Evolutionary conservation across 2,113 vertebrate species (phyloP), one percentile per base, ranked within the genome.

Genomic region (Leptobrachium leishanense): DNA sequence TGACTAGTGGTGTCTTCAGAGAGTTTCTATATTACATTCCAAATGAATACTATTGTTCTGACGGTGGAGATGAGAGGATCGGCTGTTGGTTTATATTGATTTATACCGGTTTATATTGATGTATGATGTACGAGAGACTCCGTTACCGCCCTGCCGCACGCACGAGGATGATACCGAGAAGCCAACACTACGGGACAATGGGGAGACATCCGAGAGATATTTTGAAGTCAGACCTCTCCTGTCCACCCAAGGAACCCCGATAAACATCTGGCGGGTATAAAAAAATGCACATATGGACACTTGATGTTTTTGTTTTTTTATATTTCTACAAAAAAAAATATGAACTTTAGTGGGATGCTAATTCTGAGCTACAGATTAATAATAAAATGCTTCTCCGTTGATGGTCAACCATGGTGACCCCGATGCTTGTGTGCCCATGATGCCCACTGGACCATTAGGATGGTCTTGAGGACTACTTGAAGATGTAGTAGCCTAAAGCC

Each of bases 291-390:
- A 72, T 43, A 57, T 12, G 41, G 44, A 72, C 77, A 73, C 39
- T 65, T 71, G 57, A 72, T 4, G 84, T 84, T 82, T 46, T 82
- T 86, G 83, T 87, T 86, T 74, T 78, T 31, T 68, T 69, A 77
- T 77, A 77, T 77, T 77, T 77, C 75, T 77, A 77, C 31, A 77
- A 77, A 77, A 57, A 57, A 77, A 77, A 57, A 57, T 53, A 68
- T 40, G 75, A 50, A 77, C 75, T 57, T 62, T 77, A 8, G 53
- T 57, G 75, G 75, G 67, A 62, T 44, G n/a, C 20, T 7, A 15
- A 12, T 9, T 39, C 54, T 20, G 11, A 12, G 55, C 11, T 15
- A 77, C 50, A 44, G 10, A 46, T 46, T 5, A 46, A 46, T 46
- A 8, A n/a, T 46, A 3, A 46, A 46, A 46, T 46, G 44, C 44